phyloP scores from a whole-genome alignment of 2,888 invertebrate genomes.

The Cabera pusaria region DNA sequence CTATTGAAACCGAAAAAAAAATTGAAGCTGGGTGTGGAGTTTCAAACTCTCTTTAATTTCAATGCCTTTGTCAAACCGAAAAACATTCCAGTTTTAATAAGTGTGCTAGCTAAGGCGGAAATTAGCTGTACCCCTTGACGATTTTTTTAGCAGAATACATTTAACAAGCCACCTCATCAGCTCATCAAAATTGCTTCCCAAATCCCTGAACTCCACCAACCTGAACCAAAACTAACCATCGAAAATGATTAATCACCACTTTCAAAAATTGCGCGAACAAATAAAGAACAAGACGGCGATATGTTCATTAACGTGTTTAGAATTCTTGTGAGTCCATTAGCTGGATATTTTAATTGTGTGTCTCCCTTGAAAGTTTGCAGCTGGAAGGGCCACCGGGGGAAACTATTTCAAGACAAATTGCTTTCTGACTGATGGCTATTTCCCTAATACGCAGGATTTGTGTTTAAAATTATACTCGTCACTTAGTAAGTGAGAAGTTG shows the following conservation, averaged over 20 bases:
- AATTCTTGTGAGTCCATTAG: slow-evolving; percentile 78
- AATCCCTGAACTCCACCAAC: slow-evolving; percentile 4
- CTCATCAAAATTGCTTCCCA: slow-evolving; percentile 7
- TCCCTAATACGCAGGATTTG: slow-evolving; percentile 42
- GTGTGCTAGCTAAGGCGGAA: too few species aligned
- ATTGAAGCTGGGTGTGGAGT: too few species aligned
- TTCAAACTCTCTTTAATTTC: too few species aligned
- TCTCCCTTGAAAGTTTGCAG: slow-evolving; percentile 66
- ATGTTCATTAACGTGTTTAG: slow-evolving; percentile 78
- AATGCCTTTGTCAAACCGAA: too few species aligned
- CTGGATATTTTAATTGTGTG: slow-evolving; percentile 80
- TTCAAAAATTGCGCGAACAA: slow-evolving; percentile 47
- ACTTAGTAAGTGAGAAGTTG: too few species aligned
- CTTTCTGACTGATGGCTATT: slow-evolving; percentile 66
- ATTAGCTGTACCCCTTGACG: too few species aligned
- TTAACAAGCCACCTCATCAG: too few species aligned
- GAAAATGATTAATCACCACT: slow-evolving; percentile 56
- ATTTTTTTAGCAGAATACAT: background rate
- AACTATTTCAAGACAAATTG: slow-evolving; percentile 79
- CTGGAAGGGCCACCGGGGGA: slow-evolving; percentile 66
- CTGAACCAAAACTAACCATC: slow-evolving; percentile 41
- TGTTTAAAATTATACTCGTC: slow-evolving; percentile 3
- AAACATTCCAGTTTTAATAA: too few species aligned
- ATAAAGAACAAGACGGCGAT: slow-evolving; percentile 64
- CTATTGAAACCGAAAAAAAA: too few species aligned